Base-by-base conservation (phyloP, 2,888 invertebrate species). In the Cephus pygmeus region DNA sequence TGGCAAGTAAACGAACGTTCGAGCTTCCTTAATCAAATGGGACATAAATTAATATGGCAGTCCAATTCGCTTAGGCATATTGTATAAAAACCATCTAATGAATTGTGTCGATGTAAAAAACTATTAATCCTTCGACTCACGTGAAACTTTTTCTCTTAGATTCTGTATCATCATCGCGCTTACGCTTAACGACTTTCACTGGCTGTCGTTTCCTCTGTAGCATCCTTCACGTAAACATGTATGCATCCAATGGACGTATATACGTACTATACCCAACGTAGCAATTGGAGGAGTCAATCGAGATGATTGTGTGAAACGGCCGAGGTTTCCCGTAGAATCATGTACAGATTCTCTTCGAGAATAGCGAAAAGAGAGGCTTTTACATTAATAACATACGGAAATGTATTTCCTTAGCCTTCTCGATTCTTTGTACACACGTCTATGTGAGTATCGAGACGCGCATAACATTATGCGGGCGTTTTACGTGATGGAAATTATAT, bases 181-280 rank as follows among this genome's bases (percentile, higher is more conserved):
- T 71, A 71, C 1, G 30, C 31, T 71, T 33, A 71, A 71, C 71
- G 11, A 71, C 71, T 71, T 71, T 71, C 71, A 33, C 71, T 71
- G 12, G n/a, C 31, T 6, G 31, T 31, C 71, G 31, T 31, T 71
- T 71, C 71, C 31, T 71, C 71, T 33, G 31, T 31, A 71, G 31
- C 31, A 71, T 71, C 71, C 15, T 71, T 15, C 71, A 11, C 30
- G 12, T 15, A 23, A 15, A 23, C 9, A 23, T 23, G 6, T 23
- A 40, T 23, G 15, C 40, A 56, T 40, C 40, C 6, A 2, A 6
- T 9, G 4, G 1, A 56, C 23, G 23, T 56, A 56, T 56, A 56
- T 23, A 23, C 23, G 23, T 56, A 56, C 15, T 23, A 15, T 40
- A 15, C 12, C 0, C 15, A 6, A 1, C 40, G 1, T 6, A 2